phyloP scores from a whole-genome alignment of 2,888 invertebrate species.

The Melanchra persicariae region DNA sequence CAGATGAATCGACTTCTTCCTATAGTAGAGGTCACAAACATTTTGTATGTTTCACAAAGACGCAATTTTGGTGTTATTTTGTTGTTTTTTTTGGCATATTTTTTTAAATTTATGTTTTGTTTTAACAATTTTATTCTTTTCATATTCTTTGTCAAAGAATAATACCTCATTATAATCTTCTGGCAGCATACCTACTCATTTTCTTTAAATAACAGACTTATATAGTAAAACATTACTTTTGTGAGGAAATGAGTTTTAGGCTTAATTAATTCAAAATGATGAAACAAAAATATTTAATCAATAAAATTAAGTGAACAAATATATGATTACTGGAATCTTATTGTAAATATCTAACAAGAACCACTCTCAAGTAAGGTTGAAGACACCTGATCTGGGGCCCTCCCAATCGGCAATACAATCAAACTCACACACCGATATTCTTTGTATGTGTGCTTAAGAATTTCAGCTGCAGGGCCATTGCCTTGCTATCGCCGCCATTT shows the following conservation, averaged over 20 bases:
- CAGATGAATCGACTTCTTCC: conserved; percentile 52
- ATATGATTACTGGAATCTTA: not conserved
- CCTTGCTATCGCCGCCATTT: conserved; percentile 85
- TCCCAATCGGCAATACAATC: conserved; percentile 76
- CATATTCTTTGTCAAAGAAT: no score
- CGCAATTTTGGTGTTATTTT: not conserved
- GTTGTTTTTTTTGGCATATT: not conserved
- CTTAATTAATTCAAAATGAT: not conserved
- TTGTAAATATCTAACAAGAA: conserved; percentile 24
- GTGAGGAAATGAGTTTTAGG: no score
- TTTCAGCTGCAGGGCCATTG: conserved; percentile 78
- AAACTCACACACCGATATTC: conserved; percentile 75
- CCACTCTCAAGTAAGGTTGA: conserved; percentile 69
- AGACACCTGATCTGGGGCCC: conserved; percentile 76
- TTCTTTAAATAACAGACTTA: no score
- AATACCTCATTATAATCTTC: no score
- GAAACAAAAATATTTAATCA: no score
- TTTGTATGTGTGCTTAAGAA: conserved; percentile 82
- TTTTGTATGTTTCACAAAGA: conserved; percentile 38
- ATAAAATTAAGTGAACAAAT: no score
- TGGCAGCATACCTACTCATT: no score
- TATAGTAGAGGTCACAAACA: conserved; percentile 65
- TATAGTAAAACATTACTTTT: no score
- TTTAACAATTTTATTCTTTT: no score
- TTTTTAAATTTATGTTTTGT: not conserved